phyloP scores from a whole-genome alignment of 1,140 invertebrate genomes.

The Aethina tumida region DNA sequence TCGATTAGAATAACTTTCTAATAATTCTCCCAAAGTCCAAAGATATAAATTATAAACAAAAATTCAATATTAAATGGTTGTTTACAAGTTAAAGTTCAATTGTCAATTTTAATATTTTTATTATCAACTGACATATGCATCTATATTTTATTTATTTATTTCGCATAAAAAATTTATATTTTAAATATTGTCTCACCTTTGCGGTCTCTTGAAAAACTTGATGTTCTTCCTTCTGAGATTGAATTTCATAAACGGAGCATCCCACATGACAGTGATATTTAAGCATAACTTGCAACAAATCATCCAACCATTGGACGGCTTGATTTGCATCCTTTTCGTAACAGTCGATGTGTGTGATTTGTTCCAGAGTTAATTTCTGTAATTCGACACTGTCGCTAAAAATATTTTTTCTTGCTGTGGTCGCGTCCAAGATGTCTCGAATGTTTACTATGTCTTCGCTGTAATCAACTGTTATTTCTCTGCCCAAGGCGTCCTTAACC shows the following conservation, averaged over 20 bases:
- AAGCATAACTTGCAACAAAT: slow-evolving; percentile 60
- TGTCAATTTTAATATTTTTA: no score
- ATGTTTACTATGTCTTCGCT: slow-evolving; percentile 60
- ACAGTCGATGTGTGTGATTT: slow-evolving; percentile 60
- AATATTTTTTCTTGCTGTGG: slow-evolving; percentile 51
- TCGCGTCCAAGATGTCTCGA: slow-evolving; percentile 55
- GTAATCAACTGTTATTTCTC: slow-evolving; percentile 64
- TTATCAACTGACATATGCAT: no score
- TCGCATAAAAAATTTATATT: no score
- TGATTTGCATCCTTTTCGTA: slow-evolving; percentile 68
- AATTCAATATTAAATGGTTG: neutral
- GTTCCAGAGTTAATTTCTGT: slow-evolving; percentile 63
- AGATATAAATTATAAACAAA: slow-evolving; percentile 10
- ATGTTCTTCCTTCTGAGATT: slow-evolving; percentile 63
- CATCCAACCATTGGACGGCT: slow-evolving; percentile 64
- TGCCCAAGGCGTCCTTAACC: slow-evolving; percentile 65
- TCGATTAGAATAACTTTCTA: no score
- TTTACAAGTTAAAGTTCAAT: no score
- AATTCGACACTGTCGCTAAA: slow-evolving; percentile 60
- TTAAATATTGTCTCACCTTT: slow-evolving; percentile 42
- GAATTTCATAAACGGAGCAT: slow-evolving; percentile 59
- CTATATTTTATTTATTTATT: no score
- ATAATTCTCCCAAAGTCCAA: no score
- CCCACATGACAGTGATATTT: slow-evolving; percentile 62
- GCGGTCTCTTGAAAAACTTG: slow-evolving; percentile 69